Percentiles rank a stretch among this genome's conserved stretches.
These are phyloP conservation scores for Takifugu flavidus DNA, from an alignment of 2,113 vertebrate genomes.

Conservation along the genomic window DNA sequence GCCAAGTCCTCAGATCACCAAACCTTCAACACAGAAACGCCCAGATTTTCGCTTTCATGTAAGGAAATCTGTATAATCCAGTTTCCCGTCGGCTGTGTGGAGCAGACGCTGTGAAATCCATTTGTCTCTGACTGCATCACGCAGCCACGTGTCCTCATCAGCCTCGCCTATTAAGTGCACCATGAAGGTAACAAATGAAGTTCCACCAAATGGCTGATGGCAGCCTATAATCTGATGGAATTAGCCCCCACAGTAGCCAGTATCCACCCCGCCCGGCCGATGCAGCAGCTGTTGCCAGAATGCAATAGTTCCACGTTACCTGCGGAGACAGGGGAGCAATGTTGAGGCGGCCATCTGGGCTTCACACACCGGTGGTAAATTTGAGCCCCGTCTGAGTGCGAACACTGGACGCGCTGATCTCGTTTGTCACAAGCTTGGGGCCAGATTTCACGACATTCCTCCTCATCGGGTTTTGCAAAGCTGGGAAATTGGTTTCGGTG, in stretches of 20 bases:
- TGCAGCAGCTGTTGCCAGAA: constrained; percentile 49
- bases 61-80: constrained; percentile 21
- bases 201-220: constrained; percentile 27
- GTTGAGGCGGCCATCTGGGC: constrained; percentile 47
- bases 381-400: constrained; percentile 11
- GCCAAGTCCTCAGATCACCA: constrained; percentile 19
- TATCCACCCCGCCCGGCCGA: constrained; percentile 37
- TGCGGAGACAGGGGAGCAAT: constrained; percentile 27
- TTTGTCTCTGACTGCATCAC: constrained; percentile 40
- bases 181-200: constrained; percentile 45
- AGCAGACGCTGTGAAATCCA: constrained; percentile 43
- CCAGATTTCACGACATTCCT: constrained; percentile 12
- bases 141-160: constrained; percentile 44
- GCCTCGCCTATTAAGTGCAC: constrained; percentile 44
- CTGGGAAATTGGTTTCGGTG: constrained; percentile 13
- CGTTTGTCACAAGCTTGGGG: constrained; percentile 7
- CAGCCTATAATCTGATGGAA: constrained; percentile 33
- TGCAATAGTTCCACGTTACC: constrained; percentile 38
- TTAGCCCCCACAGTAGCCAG: constrained; percentile 19
- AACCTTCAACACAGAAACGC: constrained; percentile 20
- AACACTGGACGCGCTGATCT: background rate
- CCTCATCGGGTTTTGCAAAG: constrained; percentile 34
- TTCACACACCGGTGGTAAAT: constrained; percentile 29
- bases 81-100: constrained; percentile 29
- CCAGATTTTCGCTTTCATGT: constrained; percentile 16